Percentiles rank a stretch among this genome's conserved stretches.
phyloP scores from a whole-genome alignment of 2,797 vertebrate genomes.

The Sarcoramphus papa region DNA sequence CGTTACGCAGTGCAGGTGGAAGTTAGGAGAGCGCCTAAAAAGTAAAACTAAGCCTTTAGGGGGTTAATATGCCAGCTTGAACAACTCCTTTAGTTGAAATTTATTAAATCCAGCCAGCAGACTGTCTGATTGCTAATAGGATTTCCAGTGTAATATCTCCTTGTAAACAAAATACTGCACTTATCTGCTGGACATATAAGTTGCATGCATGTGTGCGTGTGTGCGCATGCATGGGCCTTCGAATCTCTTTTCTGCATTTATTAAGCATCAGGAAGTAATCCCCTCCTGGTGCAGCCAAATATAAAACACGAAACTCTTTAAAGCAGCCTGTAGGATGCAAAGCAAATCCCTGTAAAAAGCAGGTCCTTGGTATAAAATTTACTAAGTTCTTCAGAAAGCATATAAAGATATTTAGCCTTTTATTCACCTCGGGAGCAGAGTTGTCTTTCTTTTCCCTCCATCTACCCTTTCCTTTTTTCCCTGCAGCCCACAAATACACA shows the following conservation, averaged over 20 bases:
- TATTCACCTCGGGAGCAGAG: neutral
- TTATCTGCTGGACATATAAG: constrained; percentile 33
- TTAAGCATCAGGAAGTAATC: constrained; percentile 34
- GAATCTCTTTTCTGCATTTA: neutral
- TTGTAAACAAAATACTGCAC: constrained; percentile 55
- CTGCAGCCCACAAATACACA: neutral
- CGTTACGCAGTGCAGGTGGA: neutral
- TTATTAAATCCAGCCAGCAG: constrained; percentile 58
- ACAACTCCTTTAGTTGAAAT: constrained; percentile 18
- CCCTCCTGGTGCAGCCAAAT: neutral
- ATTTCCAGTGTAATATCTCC: constrained; percentile 60
- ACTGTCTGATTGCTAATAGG: constrained; percentile 60
- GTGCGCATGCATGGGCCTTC: neutral
- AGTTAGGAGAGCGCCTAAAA: neutral
- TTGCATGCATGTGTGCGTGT: neutral
- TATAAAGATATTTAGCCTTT: neutral
- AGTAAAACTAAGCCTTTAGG: neutral
- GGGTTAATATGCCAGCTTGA: constrained; percentile 18
- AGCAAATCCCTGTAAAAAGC: neutral
- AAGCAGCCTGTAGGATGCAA: neutral
- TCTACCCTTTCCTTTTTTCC: neutral
- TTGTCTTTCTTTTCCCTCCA: neutral
- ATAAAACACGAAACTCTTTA: neutral
- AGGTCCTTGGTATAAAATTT: neutral
- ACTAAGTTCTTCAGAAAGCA: neutral